Evolutionary conservation across 2,797 vertebrate genomes (phyloP).

Genomic region (Etheostoma nigrum): DNA sequence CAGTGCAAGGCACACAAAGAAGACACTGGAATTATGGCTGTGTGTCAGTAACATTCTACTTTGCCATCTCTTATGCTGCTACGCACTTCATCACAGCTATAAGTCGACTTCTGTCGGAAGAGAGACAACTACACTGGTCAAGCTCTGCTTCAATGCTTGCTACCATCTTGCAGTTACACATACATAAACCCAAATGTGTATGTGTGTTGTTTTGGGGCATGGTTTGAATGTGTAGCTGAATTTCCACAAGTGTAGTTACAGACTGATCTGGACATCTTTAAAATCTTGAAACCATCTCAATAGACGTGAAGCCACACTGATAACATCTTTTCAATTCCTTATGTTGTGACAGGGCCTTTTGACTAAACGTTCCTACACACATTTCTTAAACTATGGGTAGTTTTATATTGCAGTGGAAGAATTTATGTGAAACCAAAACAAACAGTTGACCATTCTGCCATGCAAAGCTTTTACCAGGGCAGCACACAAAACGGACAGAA

Average conservation of each 20-base stretch:
- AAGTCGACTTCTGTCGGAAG: background rate
- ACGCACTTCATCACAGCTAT: background rate
- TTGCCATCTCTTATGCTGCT: constrained; percentile 18
- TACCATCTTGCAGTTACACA: background rate
- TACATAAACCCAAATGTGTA: background rate
- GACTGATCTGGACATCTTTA: background rate
- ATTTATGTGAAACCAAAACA: constrained; percentile 10
- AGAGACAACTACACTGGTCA: background rate
- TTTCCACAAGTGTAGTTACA: background rate
- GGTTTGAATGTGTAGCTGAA: background rate
- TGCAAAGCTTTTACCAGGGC: background rate
- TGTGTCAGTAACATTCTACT: constrained; percentile 25
- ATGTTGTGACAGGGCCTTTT: background rate
- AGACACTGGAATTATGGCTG: constrained; percentile 22
- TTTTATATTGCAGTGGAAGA: background rate
- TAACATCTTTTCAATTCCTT: background rate
- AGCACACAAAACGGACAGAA: background rate
- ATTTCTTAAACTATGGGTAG: background rate
- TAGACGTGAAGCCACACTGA: background rate
- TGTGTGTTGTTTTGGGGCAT: background rate
- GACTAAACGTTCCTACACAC: background rate
- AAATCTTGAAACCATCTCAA: background rate
- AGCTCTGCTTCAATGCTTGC: background rate
- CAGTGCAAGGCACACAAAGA: constrained; percentile 16
- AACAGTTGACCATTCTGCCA: constrained; percentile 1